phyloP scores from a whole-genome alignment of 2,888 invertebrate species.

The Shargacucullia verbasci region DNA sequence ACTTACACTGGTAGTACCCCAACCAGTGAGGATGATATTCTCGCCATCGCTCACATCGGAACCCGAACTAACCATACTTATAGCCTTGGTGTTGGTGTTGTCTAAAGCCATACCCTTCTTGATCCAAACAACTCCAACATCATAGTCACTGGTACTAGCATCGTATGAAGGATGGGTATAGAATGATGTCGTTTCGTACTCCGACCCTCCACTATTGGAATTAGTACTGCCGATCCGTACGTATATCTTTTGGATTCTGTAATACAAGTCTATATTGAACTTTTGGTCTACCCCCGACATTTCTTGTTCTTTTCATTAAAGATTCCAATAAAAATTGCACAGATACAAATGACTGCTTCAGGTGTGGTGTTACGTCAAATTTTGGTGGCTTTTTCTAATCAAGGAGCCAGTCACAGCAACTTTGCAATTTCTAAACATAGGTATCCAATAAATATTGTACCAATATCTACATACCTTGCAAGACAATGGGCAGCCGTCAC shows the following conservation, averaged over 20 bases:
- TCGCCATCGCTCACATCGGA: conserved; percentile 62
- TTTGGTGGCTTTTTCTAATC: no score
- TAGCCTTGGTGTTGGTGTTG: conserved; percentile 63
- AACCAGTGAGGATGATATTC: conserved; percentile 72
- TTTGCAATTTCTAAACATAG: no score
- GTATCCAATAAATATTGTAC: no score
- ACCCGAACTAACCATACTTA: conserved; percentile 58
- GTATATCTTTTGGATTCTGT: conserved; percentile 64
- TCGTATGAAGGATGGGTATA: conserved; percentile 78
- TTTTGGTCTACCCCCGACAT: no score
- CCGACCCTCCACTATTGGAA: conserved; percentile 73
- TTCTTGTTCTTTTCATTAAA: no score
- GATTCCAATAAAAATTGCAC: no score
- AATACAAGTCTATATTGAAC: conserved; percentile 27
- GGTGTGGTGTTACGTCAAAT: no score
- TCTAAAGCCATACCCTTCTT: conserved; percentile 69
- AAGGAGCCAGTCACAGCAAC: no score
- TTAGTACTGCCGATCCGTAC: conserved; percentile 80
- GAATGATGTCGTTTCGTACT: conserved; percentile 71
- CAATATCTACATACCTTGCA: conserved; percentile 69
- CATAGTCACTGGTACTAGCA: conserved; percentile 75
- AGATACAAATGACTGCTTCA: no score
- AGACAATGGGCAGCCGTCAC: conserved; percentile 87
- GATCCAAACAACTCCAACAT: conserved; percentile 79
- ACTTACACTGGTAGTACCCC: conserved; percentile 80